Conservation (phyloP, 2,113 vertebrate genomes). For the Pteropus alecto region DNA sequence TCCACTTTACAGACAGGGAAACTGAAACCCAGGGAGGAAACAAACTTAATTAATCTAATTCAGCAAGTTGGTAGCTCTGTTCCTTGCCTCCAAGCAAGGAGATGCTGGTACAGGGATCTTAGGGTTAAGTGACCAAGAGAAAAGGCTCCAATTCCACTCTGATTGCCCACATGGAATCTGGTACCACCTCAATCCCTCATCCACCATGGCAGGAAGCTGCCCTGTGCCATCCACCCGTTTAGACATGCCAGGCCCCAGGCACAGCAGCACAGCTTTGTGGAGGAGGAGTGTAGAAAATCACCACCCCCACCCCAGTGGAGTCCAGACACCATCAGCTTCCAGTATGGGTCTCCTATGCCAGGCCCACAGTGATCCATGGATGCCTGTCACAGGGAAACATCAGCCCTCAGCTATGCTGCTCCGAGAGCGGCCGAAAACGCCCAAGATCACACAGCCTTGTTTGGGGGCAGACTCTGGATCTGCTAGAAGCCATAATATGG, state of each 20-base stretch:
- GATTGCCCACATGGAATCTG: not conserved
- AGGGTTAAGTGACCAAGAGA: not conserved
- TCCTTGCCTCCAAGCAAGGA: not conserved
- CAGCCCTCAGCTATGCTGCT: not conserved
- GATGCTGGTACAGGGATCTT: not conserved
- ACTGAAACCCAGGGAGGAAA: not conserved
- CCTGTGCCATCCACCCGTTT: constrained; percentile 48
- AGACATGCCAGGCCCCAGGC: constrained; percentile 61
- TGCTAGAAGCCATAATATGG: not conserved
- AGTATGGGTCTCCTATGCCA: not conserved
- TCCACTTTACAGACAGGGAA: not conserved
- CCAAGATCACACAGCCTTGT: not conserved
- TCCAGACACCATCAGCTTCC: not conserved
- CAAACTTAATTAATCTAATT: not conserved
- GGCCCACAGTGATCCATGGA: not conserved
- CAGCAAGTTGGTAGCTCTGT: not conserved
- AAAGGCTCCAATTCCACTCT: not conserved
- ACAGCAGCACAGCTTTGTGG: not conserved
- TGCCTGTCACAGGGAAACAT: not conserved
- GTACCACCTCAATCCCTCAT: not conserved
- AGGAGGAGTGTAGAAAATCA: constrained; percentile 1
- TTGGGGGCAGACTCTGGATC: not conserved
- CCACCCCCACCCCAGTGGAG: not conserved
- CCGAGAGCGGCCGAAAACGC: not conserved
- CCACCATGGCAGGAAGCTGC: constrained; percentile 31